Base-by-base conservation (phyloP, 2,797 vertebrate genomes). In the Neosalanx taihuensis region DNA sequence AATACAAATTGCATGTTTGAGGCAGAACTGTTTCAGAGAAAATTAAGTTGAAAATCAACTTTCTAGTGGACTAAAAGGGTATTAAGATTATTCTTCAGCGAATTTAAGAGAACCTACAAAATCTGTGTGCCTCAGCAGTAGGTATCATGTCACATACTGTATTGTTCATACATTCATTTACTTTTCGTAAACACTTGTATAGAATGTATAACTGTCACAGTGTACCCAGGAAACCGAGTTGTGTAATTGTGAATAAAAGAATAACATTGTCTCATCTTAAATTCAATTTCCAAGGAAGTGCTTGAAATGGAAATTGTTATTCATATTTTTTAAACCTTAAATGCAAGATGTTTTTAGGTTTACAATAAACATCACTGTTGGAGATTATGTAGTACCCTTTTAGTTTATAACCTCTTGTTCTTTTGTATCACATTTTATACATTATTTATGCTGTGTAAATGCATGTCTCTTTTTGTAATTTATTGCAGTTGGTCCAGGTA, bases 401-500 rank as follows among this genome's bases (percentile, higher is more conserved):
- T 72, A 33, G 41, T 66, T 76, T 66, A 60, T 18, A 77, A 74
- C 73, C 70, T 72, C 64, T 83, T 73, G 64, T 74, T 77, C 70
- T 81, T 79, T 82, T 86, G 75, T 85, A 78, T 66, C 61, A 80
- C 77, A 70, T 83, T 73, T 69, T 58, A 68, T 68, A 78, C 78
- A 82, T 90, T 89, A 90, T 92, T 90, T 91, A 92, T 89, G 83
- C 79, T 75, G 81, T 78, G 80, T 78, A 82, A 73, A 82, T 71
- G 26, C 71, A 76, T 76, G 77, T 88, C 70, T 83, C 73, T 87
- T 88, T 89, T 89, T 87, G 82, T 92, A 91, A 79, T 92, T 92
- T 92, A 92, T 92, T 91, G 81, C 71, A 70, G 75, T 68, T 68
- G 29, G 66, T 67, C 18, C 1, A 20, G 30, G 26, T 89, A 69